phyloP scores from a whole-genome alignment of 2,888 invertebrate species.

The Nephrotoma flavescens region DNA sequence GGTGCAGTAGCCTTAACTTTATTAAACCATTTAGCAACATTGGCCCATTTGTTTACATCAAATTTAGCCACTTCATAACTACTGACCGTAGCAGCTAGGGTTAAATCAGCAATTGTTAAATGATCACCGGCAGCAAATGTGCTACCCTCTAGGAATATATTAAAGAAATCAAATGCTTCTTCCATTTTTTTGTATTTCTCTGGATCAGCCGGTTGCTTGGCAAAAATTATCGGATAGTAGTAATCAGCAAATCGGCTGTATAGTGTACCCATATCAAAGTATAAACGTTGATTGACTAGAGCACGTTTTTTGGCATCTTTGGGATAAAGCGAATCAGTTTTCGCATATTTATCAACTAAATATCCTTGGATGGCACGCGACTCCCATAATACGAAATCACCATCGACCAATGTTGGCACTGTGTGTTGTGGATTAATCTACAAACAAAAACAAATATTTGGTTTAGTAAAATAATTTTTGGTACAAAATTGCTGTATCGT shows the following conservation, averaged over 20 bases:
- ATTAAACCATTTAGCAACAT: constrained; percentile 48
- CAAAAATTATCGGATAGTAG: constrained; percentile 49
- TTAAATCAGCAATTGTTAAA: constrained; percentile 64
- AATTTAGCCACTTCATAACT: constrained; percentile 50
- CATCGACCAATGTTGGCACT: constrained; percentile 70
- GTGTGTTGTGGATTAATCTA: constrained; percentile 74
- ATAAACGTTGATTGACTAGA: constrained; percentile 60
- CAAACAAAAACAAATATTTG: neutral
- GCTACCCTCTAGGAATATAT: constrained; percentile 55
- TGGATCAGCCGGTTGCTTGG: constrained; percentile 45
- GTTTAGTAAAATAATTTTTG: neutral
- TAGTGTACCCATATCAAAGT: constrained; percentile 65
- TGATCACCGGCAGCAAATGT: constrained; percentile 55
- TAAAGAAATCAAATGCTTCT: constrained; percentile 49
- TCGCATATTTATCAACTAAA: constrained; percentile 65
- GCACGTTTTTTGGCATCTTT: constrained; percentile 64
- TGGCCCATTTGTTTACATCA: constrained; percentile 52
- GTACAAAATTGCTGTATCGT: neutral
- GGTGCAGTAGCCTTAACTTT: constrained; percentile 41
- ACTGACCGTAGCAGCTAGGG: constrained; percentile 50
- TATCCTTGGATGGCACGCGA: constrained; percentile 73
- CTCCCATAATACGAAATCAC: constrained; percentile 68
- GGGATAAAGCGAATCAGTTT: constrained; percentile 57
- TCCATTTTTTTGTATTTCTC: constrained; percentile 53
- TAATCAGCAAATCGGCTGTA: constrained; percentile 54